Evolutionary conservation across 1,140 invertebrate genomes (phyloP).

Genomic region (Amyelois transitella): DNA sequence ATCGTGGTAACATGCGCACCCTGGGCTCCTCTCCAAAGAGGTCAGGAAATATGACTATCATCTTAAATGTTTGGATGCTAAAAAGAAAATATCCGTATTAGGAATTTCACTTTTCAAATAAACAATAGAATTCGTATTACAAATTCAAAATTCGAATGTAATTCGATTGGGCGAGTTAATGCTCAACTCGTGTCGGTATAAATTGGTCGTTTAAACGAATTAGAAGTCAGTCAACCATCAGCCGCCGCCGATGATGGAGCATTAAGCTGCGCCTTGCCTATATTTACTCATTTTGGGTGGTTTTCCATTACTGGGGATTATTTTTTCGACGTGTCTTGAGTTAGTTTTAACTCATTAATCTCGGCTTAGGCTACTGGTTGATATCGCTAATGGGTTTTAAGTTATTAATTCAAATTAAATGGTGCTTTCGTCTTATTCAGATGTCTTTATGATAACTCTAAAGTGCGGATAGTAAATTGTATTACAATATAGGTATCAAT

Average conservation of each 20-base stretch:
- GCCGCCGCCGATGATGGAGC: constrained; percentile 9
- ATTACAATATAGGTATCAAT: too few relatives aligned
- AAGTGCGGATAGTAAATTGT: too few relatives aligned
- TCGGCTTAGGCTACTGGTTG: constrained; percentile 5
- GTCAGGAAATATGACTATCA: too few relatives aligned
- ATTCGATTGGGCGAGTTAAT: constrained; percentile 26
- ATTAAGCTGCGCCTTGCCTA: constrained; percentile 13
- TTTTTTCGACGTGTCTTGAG: constrained; percentile 21
- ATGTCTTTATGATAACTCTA: too few relatives aligned
- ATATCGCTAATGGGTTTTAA: constrained; percentile 13
- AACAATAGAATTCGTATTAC: constrained; percentile 23
- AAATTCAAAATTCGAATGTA: constrained; percentile 20
- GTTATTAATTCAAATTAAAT: constrained; percentile 1
- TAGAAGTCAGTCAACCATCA: constrained; percentile 29
- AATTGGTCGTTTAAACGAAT: constrained; percentile 44
- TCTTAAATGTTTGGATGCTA: too few relatives aligned
- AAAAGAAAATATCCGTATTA: too few relatives aligned
- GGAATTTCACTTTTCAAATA: neutral
- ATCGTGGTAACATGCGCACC: too few relatives aligned
- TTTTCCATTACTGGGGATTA: constrained; percentile 23
- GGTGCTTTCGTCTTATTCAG: too few relatives aligned
- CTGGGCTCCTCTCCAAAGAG: too few relatives aligned
- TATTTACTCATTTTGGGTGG: constrained; percentile 21
- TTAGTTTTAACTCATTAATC: constrained; percentile 23
- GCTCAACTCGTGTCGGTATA: constrained; percentile 46